Evolutionary conservation across 2,888 invertebrate genomes (phyloP).

Genomic region (Cheilosia grossa): DNA sequence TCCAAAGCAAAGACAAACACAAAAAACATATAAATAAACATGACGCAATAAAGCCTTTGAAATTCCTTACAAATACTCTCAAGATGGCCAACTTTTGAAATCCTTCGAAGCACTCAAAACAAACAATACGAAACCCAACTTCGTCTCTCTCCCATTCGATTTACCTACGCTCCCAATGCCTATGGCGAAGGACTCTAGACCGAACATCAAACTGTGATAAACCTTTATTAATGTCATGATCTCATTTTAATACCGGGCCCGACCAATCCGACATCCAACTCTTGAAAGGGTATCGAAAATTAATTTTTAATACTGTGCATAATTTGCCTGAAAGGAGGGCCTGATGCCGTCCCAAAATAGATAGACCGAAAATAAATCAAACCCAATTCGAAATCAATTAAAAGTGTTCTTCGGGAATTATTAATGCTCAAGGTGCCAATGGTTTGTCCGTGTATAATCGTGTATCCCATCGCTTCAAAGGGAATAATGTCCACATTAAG

Average conservation of each 20-base stretch:
- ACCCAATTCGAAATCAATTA: conserved; percentile 70
- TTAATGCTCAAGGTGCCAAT: conserved; percentile 61
- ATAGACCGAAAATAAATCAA: conserved; percentile 48
- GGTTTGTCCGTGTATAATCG: not conserved
- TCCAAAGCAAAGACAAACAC: conserved; percentile 10
- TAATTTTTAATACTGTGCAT: conserved; percentile 52
- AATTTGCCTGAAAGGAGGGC: conserved; percentile 57
- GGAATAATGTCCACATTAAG: conserved; percentile 44
- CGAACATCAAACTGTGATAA: conserved; percentile 41
- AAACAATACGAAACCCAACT: conserved; percentile 40
- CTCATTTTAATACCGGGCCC: conserved; percentile 39
- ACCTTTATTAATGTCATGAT: conserved; percentile 63
- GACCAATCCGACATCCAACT: not conserved
- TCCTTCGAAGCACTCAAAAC: conserved; percentile 32
- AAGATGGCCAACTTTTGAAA: conserved; percentile 23
- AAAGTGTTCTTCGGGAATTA: conserved; percentile 49
- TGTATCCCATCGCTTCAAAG: conserved; percentile 27
- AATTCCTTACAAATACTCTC: conserved; percentile 23
- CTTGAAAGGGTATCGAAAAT: conserved; percentile 34
- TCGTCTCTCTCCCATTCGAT: conserved; percentile 3
- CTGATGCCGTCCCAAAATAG: conserved; percentile 7
- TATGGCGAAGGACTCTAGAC: not conserved
- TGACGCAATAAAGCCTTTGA: conserved; percentile 12
- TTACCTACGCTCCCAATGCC: conserved; percentile 3
- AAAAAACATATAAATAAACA: conserved; percentile 10